Base-by-base conservation (phyloP, 2,113 vertebrate genomes). In the Grantiella picta region DNA sequence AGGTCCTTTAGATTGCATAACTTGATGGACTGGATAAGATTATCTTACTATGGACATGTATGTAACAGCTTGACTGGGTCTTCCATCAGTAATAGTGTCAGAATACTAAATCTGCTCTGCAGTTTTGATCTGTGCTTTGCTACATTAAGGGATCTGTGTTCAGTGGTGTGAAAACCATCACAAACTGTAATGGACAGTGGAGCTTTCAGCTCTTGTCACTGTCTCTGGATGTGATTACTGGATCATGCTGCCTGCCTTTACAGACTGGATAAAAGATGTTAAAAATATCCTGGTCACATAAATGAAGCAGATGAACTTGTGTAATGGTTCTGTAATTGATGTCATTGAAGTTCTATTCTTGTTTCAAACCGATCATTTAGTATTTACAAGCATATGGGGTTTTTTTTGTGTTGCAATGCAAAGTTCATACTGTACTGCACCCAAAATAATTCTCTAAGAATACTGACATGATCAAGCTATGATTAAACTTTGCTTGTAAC, bases 391-490 rank as follows among this genome's bases (percentile, higher is more conserved):
- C 38, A 11, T 83, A n/a, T 81, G 81, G 42, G 5, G 0, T 0
- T 1, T 52, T 60, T 75, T 85, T 65, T 77, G 57, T 77, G 33
- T 86, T 68, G 53, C 35, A 90, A 36, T 83, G 82, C 68, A 24
- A 80, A 86, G 86, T 70, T 95, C 72, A 28, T 78, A 31, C 44
- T 96, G 72, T 90, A 80, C 69, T 64, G 76, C 85, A 86, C 86
- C 65, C 91, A 91, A 65, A 96, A 95, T 94, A 95, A 64, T 95
- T 86, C 53, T 65, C n/a, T 27, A 57, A 91, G 71, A 92, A 86
- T 92, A 86, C 56, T 89, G 91, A 84, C 36, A 27, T 64, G 73
- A 94, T 91, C 61, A 95, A 71, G 49, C 86, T 79, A 15, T 84
- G 89, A 95, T 94, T 94, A 94, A 95, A 90, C 80, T 76, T 91